Evolutionary conservation across 2,888 invertebrate genomes (phyloP), one percentile per base, ranked within the genome.

Genomic region (Tetramorium bicarinatum): DNA sequence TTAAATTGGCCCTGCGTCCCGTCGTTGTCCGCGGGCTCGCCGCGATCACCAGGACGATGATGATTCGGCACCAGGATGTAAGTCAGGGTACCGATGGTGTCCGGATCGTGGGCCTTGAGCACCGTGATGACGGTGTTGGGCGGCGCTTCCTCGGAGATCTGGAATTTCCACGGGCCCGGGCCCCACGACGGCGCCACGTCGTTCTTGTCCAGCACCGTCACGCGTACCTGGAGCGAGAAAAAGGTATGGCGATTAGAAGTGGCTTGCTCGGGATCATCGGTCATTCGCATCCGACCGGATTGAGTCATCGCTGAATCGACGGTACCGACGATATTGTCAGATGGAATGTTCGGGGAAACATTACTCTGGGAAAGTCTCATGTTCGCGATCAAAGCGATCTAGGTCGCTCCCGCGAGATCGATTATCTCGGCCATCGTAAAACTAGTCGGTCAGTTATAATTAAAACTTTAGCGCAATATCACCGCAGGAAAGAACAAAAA

Each of bases 111-210:
- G 18, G 98, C 98, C 74, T 96, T 96, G 77, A 99, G 96, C 13
- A 96, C 96, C 13, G 97, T 97, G 85, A 99, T 97, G 54, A 96
- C 95, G 92, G 98, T 97, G 9, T 98, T 98, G 2, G 97, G 97
- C 54, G 97, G 97, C 84, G 98, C 96, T 94, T 98, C 98, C 94
- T 99, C 98, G 2, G 98, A 98, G 1, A 98, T 97, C 81, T 96
- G 96, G 94, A 97, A 97, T 72, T 96, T 96, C 91, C 97, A 95
- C 21, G 97, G 97, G 52, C 97, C 96, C 87, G 97, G 96, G 91
- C 96, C 96, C 96, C 98, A 98, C 79, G 97, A 96, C 4, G 99
- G 99, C n/a, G 99, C 98, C 92, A 98, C 98, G 96, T 99, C 99
- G 95, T 99, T 99, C 95, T 97, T 97, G 95, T 99, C 99, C 94